phyloP scores from a whole-genome alignment of 2,888 invertebrate genomes.

The Rhingia rostrata region DNA sequence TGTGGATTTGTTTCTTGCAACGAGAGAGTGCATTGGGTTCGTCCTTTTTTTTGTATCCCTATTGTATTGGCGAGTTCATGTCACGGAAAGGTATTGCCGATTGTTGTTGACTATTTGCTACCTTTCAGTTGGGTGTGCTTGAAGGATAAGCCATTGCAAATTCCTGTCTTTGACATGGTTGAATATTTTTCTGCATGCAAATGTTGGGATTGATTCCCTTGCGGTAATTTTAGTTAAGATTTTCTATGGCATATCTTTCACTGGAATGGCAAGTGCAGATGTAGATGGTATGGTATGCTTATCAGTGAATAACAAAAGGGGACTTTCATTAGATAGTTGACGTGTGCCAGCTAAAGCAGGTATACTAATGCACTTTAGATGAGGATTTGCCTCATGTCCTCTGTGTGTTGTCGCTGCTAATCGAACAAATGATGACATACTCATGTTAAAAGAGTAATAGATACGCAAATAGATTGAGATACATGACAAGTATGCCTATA shows the following conservation, averaged over 20 bases:
- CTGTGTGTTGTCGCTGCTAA: too few species aligned
- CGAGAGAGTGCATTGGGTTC: slow-evolving; percentile 49
- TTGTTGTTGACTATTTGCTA: slow-evolving; percentile 63
- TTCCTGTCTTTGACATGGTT: slow-evolving; percentile 24
- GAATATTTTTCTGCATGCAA: slow-evolving; percentile 17
- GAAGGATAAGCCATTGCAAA: slow-evolving; percentile 40
- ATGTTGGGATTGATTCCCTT: slow-evolving; percentile 28
- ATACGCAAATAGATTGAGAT: too few species aligned
- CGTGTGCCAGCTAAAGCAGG: too few species aligned
- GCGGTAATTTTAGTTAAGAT: slow-evolving; percentile 40
- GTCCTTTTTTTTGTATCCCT: slow-evolving; percentile 29
- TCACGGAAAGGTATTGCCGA: slow-evolving; percentile 38
- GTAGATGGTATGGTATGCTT: slow-evolving; percentile 12
- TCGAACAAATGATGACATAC: too few species aligned
- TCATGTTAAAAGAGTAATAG: too few species aligned
- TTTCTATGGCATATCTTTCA: slow-evolving; percentile 31
- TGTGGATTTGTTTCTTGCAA: slow-evolving; percentile 52
- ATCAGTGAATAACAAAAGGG: slow-evolving; percentile 4
- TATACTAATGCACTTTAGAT: too few species aligned
- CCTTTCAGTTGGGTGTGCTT: slow-evolving; percentile 43
- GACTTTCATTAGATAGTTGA: too few species aligned
- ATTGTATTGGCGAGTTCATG: slow-evolving; percentile 51
- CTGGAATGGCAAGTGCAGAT: neutral
- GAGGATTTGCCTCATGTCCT: too few species aligned
- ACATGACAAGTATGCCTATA: too few species aligned